These are phyloP conservation scores for Bradysia coprophila DNA, from an alignment of 1,140 invertebrate genomes.

Conservation along the genomic window DNA sequence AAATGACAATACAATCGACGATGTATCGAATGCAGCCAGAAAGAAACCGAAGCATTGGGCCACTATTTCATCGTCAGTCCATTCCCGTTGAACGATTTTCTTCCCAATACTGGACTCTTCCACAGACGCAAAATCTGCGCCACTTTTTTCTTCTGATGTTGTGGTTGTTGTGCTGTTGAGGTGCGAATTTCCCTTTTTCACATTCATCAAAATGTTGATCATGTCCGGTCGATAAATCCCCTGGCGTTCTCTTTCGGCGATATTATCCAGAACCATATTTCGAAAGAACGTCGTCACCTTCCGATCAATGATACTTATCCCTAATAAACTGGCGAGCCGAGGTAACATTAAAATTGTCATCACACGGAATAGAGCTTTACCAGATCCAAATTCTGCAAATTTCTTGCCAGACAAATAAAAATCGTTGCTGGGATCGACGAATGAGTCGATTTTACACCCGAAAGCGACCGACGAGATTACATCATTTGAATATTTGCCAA, in stretches of 20 bases:
- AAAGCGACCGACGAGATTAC: slow-evolving; percentile 26
- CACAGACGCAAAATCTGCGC: slow-evolving; percentile 23
- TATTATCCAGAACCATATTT: slow-evolving; percentile 27
- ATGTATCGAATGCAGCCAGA: slow-evolving; percentile 21
- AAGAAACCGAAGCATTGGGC: slow-evolving; percentile 24
- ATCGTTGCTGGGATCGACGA: slow-evolving; percentile 24
- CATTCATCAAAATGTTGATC: slow-evolving; percentile 25
- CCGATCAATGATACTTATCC: slow-evolving; percentile 22
- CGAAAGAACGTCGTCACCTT: slow-evolving; percentile 28
- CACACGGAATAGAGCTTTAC: not conserved
- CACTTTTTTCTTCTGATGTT: slow-evolving; percentile 8
- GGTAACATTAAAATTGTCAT: not conserved
- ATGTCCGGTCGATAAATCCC: slow-evolving; percentile 25
- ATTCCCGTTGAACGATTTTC: slow-evolving; percentile 2
- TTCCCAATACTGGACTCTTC: slow-evolving; percentile 12
- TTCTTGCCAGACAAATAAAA: slow-evolving; percentile 24
- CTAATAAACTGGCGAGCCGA: slow-evolving; percentile 9
- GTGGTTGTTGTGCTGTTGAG: slow-evolving; percentile 2
- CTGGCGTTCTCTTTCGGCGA: slow-evolving; percentile 26
- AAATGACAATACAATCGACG: slow-evolving; percentile 10
- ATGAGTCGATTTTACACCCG: slow-evolving; percentile 23
- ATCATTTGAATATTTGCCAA: slow-evolving; percentile 24
- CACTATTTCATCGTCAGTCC: slow-evolving; percentile 12
- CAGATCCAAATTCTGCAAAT: slow-evolving; percentile 4
- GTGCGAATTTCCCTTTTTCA: slow-evolving; percentile 9